Evolutionary conservation across 2,888 invertebrate genomes (phyloP).

Genomic region (Deilephila elpenor): DNA sequence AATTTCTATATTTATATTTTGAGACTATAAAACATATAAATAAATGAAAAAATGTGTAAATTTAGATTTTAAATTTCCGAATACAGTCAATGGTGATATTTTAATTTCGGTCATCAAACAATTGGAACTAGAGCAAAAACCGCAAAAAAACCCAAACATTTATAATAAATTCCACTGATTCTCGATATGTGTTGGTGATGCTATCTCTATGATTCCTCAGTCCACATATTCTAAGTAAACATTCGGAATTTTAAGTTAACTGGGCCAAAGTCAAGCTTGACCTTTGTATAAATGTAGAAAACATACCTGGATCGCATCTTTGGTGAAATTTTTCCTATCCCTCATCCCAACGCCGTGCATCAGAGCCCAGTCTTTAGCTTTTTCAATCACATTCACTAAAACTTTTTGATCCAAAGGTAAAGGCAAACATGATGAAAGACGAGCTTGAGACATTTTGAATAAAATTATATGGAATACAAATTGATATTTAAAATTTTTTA

Average conservation of each 20-base stretch:
- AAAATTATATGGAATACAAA: background rate
- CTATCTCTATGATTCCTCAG: too few relatives aligned
- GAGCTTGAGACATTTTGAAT: conserved; percentile 68
- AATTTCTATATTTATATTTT: too few relatives aligned
- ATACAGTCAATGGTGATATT: too few relatives aligned
- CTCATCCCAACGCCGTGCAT: conserved; percentile 94
- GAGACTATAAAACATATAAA: too few relatives aligned
- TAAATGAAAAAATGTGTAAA: too few relatives aligned
- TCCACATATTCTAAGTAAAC: background rate
- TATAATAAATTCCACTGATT: too few relatives aligned
- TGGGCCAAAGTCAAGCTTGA: too few relatives aligned
- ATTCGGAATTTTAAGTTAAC: background rate
- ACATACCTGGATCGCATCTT: conserved; percentile 86
- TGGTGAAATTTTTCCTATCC: conserved; percentile 87
- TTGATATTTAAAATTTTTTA: background rate
- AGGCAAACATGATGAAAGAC: conserved; percentile 85
- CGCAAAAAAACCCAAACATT: too few relatives aligned
- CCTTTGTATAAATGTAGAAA: background rate
- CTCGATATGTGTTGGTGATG: too few relatives aligned
- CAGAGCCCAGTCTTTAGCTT: conserved; percentile 93
- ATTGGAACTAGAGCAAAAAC: too few relatives aligned
- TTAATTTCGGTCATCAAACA: too few relatives aligned
- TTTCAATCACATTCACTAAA: conserved; percentile 87
- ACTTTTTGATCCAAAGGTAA: conserved; percentile 87
- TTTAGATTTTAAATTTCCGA: too few relatives aligned